Percentiles rank a stretch among this genome's conserved stretches.
Conservation (phyloP, 2,113 vertebrate genomes). For the Dipodomys ordii region DNA sequence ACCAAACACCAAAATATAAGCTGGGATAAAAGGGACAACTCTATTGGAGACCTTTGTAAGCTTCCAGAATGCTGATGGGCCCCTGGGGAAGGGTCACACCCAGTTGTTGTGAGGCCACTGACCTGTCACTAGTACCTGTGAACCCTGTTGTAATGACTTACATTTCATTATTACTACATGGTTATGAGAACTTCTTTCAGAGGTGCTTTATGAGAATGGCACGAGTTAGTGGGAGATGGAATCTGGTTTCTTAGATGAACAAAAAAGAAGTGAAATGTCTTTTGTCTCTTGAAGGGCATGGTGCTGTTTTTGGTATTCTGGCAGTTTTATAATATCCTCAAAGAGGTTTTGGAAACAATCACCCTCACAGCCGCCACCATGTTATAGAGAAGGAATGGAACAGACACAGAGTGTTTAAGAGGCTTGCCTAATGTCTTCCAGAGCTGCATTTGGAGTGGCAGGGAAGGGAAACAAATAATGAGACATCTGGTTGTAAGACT, state of each 20-base stretch:
- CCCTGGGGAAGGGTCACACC: too few species aligned
- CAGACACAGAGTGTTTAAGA: slow-evolving; percentile 60
- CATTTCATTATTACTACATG: background rate
- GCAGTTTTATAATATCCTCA: background rate
- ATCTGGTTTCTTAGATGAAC: background rate
- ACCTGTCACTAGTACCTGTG: too few species aligned
- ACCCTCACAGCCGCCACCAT: background rate
- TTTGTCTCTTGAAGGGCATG: background rate
- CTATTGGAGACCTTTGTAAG: too few species aligned
- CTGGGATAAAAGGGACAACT: too few species aligned
- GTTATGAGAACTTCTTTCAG: background rate
- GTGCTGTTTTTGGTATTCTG: slow-evolving; percentile 18
- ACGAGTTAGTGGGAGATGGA: background rate
- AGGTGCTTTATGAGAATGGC: background rate
- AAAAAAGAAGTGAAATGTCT: background rate
- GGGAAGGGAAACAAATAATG: slow-evolving; percentile 61
- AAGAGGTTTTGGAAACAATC: slow-evolving; percentile 48
- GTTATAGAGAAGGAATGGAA: slow-evolving; percentile 47
- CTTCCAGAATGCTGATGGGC: too few species aligned
- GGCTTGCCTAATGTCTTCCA: slow-evolving; percentile 68
- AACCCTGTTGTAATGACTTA: background rate
- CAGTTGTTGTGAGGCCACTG: too few species aligned
- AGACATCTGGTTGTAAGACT: slow-evolving; percentile 62
- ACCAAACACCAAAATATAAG: too few species aligned
- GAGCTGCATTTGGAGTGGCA: slow-evolving; percentile 61